A percentile compares a stretch with the other conserved stretches of the same genome.
Evolutionary conservation across 2,888 invertebrate species (phyloP).

Genomic region (Pachliopta kotzebuea): DNA sequence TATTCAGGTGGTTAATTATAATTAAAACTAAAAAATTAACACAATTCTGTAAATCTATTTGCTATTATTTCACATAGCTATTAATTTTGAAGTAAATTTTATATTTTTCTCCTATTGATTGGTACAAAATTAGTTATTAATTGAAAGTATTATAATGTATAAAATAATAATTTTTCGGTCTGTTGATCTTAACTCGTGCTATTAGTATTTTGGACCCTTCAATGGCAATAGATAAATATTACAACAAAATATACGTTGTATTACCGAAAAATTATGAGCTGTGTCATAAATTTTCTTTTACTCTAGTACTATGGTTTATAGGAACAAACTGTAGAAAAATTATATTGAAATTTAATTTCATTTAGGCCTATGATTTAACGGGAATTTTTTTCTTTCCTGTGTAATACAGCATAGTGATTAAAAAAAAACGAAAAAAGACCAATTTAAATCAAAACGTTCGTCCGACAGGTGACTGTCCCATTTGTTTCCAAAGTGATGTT

Average conservation of each 20-base stretch:
- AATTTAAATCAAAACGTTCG: constrained; percentile 22
- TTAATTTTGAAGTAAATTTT: no score
- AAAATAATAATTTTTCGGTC: no score
- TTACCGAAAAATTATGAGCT: no score
- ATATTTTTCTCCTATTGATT: no score
- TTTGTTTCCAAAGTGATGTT: constrained; percentile 51
- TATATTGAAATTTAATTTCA: not conserved
- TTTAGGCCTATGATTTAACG: not conserved
- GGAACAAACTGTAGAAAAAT: not conserved
- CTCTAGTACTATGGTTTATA: not conserved
- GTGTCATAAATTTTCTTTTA: no score
- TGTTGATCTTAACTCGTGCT: no score
- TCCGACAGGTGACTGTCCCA: constrained; percentile 54
- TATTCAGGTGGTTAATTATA: not conserved
- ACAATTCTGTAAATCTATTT: not conserved
- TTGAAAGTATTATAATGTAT: no score
- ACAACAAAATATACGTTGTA: no score
- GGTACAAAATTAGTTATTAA: no score
- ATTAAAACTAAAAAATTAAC: not conserved
- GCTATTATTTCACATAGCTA: no score
- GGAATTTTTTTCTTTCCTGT: not conserved
- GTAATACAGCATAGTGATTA: not conserved
- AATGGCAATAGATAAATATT: no score
- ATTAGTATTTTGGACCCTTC: no score
- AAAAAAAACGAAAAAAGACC: constrained; percentile 3